These are phyloP conservation scores for Drosophila eohydei DNA, from an alignment of 2,888 invertebrate species.

Conservation along the genomic window DNA sequence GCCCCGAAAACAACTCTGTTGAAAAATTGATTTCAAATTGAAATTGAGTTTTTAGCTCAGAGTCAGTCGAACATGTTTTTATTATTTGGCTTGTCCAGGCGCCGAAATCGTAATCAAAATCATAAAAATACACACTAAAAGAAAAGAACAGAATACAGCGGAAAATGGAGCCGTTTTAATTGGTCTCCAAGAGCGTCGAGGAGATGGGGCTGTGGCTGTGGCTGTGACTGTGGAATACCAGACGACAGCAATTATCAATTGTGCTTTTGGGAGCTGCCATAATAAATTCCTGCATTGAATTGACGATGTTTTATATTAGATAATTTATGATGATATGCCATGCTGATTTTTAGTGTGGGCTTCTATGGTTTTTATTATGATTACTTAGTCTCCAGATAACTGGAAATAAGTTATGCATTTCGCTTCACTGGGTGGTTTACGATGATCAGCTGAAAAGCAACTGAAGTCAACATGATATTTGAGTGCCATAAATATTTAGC, in stretches of 20 bases:
- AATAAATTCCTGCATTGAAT: conserved; percentile 74
- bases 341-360: conserved; percentile 56
- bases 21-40: conserved; percentile 78
- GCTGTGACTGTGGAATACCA: conserved; percentile 27
- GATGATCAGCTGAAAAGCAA: conserved; percentile 14
- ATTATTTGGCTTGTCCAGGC: conserved; percentile 60
- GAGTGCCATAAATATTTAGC: conserved; percentile 27
- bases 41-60: conserved; percentile 65
- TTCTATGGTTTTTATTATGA: conserved; percentile 49
- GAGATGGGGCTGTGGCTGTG: conserved; percentile 7
- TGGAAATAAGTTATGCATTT: conserved; percentile 38
- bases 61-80: conserved; percentile 47
- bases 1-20: conserved; percentile 62
- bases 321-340: conserved; percentile 71
- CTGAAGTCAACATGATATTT: conserved; percentile 16
- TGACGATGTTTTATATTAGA: conserved; percentile 62
- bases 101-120: conserved; percentile 79
- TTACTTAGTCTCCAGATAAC: conserved; percentile 41
- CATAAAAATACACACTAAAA: conserved; percentile 59
- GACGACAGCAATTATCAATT: conserved; percentile 75
- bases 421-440: conserved; percentile 50
- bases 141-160: conserved; percentile 29
- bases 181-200: conserved; percentile 48
- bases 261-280: conserved; percentile 61
- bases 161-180: conserved; percentile 73